Conservation (phyloP, 2,113 vertebrate species). For the Copsychus sechellarum region DNA sequence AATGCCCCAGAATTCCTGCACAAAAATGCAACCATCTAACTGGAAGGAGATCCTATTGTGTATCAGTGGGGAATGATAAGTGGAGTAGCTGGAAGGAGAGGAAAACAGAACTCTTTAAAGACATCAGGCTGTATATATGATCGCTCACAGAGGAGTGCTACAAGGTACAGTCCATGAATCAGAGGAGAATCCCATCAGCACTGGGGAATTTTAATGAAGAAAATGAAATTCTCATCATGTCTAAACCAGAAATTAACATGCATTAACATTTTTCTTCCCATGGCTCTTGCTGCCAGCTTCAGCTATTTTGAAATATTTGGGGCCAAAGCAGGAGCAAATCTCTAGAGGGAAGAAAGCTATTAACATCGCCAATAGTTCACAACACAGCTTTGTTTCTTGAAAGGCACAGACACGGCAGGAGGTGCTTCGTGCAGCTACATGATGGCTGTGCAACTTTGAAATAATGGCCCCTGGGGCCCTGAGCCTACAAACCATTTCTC, state of each 20-base stretch:
- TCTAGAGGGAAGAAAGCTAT: slow-evolving; percentile 53
- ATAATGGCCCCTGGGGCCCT: slow-evolving; percentile 41
- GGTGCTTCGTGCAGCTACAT: not conserved
- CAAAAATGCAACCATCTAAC: not conserved
- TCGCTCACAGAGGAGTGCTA: not conserved
- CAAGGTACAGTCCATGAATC: slow-evolving; percentile 22
- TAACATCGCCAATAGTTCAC: slow-evolving; percentile 45
- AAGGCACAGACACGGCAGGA: slow-evolving; percentile 39
- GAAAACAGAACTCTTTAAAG: not conserved
- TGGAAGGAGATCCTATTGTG: not conserved
- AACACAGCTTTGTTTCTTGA: slow-evolving; percentile 60
- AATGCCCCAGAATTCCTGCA: not conserved
- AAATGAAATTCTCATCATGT: slow-evolving; percentile 65
- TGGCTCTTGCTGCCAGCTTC: slow-evolving; percentile 51
- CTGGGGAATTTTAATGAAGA: slow-evolving; percentile 50
- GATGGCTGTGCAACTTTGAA: slow-evolving; percentile 31
- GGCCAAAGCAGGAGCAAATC: slow-evolving; percentile 51
- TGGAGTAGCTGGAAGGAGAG: not conserved
- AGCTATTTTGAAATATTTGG: slow-evolving; percentile 65
- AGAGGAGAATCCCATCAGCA: not conserved
- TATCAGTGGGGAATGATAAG: not conserved
- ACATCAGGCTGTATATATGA: not conserved
- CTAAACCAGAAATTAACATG: slow-evolving; percentile 59
- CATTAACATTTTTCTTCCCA: slow-evolving; percentile 53
- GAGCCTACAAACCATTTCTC: slow-evolving; percentile 39